phyloP scores from a whole-genome alignment of 2,113 vertebrate species.

The Lepus timidus region DNA sequence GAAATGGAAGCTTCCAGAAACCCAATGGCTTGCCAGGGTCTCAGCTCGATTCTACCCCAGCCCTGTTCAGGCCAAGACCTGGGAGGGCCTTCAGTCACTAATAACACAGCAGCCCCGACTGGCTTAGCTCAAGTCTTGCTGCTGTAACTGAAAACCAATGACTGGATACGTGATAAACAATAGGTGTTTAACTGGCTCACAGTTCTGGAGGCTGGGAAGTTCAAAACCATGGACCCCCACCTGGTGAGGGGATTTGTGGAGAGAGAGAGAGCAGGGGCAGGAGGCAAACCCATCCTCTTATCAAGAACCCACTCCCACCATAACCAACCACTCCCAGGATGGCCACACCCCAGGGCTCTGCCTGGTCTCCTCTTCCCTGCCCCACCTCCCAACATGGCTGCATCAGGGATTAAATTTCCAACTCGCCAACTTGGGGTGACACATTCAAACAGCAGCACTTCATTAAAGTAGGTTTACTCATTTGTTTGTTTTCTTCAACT shows the following conservation, averaged over 20 bases:
- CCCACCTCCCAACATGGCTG: no score
- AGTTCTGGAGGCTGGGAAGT: neutral
- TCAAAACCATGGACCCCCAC: neutral
- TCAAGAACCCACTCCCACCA: no score
- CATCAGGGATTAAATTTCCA: no score
- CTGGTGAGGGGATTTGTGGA: neutral
- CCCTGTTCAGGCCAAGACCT: neutral
- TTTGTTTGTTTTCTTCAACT: slow-evolving; percentile 10
- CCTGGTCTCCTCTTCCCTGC: no score
- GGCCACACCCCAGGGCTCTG: no score
- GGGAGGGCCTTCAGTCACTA: neutral
- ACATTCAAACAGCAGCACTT: no score
- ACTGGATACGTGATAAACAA: no score
- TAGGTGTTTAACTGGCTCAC: neutral
- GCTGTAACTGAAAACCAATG: neutral
- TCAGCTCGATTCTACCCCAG: neutral
- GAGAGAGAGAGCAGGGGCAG: neutral
- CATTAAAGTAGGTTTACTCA: neutral
- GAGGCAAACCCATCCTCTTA: no score
- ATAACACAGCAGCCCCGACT: neutral
- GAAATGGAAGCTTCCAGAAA: neutral
- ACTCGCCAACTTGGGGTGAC: no score
- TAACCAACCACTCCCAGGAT: no score
- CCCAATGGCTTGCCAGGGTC: neutral
- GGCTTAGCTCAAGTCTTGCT: neutral